Conservation (phyloP, 2,113 vertebrate species). For the Dendropsophus ebraccatus region DNA sequence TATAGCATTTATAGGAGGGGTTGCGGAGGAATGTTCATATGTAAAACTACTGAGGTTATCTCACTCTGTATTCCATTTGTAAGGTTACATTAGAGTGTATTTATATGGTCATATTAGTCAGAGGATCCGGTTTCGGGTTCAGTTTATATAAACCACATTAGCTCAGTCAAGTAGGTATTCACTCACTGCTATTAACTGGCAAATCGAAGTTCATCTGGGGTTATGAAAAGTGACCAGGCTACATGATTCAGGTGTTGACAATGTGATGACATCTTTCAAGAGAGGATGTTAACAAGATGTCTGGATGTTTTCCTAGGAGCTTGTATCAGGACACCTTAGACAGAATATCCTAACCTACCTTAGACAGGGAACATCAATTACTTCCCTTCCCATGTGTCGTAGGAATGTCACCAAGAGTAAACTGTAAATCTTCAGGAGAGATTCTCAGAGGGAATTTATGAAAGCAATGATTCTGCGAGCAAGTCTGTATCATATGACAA, state of each 20-base stretch:
- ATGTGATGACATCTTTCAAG: slow-evolving; percentile 52
- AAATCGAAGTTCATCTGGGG: slow-evolving; percentile 34
- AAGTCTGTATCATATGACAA: not conserved
- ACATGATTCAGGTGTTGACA: slow-evolving; percentile 47
- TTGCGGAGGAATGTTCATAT: not conserved
- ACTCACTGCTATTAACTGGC: slow-evolving; percentile 11
- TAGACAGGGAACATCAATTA: slow-evolving; percentile 23
- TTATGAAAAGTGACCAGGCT: slow-evolving; percentile 50
- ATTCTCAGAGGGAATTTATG: not conserved
- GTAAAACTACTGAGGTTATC: not conserved
- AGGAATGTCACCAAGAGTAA: slow-evolving; percentile 13
- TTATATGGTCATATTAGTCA: not conserved
- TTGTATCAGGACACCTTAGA: slow-evolving; percentile 43
- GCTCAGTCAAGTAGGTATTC: not conserved
- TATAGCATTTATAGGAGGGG: not conserved
- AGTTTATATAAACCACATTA: not conserved
- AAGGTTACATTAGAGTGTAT: not conserved
- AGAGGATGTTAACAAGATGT: slow-evolving; percentile 46
- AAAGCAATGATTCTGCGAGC: not conserved
- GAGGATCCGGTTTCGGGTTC: not conserved
- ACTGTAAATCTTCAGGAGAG: not conserved
- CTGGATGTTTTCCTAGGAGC: not conserved
- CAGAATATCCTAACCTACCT: slow-evolving; percentile 12
- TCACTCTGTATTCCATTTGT: not conserved
- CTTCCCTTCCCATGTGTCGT: not conserved